Evolutionary conservation across 2,113 vertebrate species (phyloP).

Genomic region (Brienomyrus brachyistius): DNA sequence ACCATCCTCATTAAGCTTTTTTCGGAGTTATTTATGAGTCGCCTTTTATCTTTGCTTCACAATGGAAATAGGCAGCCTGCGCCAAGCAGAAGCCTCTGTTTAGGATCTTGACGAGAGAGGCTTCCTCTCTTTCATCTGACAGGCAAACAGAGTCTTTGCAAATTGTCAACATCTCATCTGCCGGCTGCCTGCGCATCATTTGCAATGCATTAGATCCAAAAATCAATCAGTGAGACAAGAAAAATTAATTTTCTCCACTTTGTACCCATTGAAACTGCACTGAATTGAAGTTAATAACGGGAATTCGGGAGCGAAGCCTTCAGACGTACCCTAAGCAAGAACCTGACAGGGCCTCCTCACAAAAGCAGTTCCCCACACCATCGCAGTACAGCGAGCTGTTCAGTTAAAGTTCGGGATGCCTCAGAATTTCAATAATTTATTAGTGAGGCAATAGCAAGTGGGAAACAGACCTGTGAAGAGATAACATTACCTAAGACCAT

Average conservation of each 20-base stretch:
- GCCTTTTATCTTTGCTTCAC: constrained; percentile 10
- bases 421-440: constrained; percentile 31
- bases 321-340: not conserved
- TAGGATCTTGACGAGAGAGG: constrained; percentile 35
- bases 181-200: constrained; percentile 40
- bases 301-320: not conserved
- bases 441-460: constrained; percentile 44
- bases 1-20: constrained; percentile 29
- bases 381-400: not conserved
- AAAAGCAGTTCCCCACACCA: not conserved
- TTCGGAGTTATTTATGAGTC: constrained; percentile 31
- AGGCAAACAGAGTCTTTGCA: constrained; percentile 24
- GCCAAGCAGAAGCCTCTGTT: constrained; percentile 17
- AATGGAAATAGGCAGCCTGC: not conserved
- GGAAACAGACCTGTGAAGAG: constrained; percentile 35
- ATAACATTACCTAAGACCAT: constrained; percentile 80
- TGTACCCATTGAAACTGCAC: constrained; percentile 39
- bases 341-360: not conserved
- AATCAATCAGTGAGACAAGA: constrained; percentile 47
- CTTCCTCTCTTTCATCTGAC: constrained; percentile 30
- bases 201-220: constrained; percentile 32
- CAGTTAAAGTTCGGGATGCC: not conserved
- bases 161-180: constrained; percentile 49
- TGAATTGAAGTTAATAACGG: constrained; percentile 31
- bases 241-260: constrained; percentile 42